These are phyloP conservation scores for Peribatodes rhomboidaria DNA, from an alignment of 2,888 invertebrate species.

Conservation along the genomic window DNA sequence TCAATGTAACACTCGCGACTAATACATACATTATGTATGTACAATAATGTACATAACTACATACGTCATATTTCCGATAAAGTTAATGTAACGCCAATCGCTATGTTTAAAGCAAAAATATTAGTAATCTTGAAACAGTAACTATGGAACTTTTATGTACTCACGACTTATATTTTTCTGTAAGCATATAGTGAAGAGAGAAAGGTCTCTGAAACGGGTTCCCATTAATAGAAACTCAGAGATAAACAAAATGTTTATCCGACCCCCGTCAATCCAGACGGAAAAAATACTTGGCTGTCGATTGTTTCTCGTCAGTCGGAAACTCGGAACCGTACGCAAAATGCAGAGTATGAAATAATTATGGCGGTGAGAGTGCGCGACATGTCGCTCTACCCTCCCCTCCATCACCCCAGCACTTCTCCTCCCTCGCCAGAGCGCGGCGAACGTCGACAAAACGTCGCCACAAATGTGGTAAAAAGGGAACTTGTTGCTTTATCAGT, in stretches of 20 bases:
- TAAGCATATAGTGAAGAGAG: no score
- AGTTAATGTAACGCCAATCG: no score
- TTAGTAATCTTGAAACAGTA: no score
- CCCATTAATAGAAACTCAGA: slow-evolving; percentile 55
- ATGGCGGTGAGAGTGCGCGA: slow-evolving; percentile 73
- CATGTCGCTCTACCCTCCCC: slow-evolving; percentile 54
- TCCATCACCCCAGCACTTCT: slow-evolving; percentile 46
- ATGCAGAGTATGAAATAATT: slow-evolving; percentile 84
- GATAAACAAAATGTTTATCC: slow-evolving; percentile 57
- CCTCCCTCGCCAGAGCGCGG: slow-evolving; percentile 51
- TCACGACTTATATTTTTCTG: no score
- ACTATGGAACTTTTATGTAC: no score
- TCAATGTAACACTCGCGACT: no score
- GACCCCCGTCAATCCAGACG: slow-evolving; percentile 64
- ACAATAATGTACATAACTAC: no score
- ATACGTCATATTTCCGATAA: no score
- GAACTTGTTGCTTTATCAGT: slow-evolving; percentile 83
- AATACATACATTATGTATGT: no score
- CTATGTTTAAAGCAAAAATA: no score
- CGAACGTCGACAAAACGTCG: slow-evolving; percentile 68
- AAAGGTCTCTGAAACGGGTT: not conserved
- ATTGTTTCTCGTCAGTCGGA: slow-evolving; percentile 72
- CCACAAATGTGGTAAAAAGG: slow-evolving; percentile 76
- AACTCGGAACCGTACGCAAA: slow-evolving; percentile 60
- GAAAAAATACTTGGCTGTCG: slow-evolving; percentile 72